Conservation (phyloP, 2,797 vertebrate species). For the Botia kubotai region DNA sequence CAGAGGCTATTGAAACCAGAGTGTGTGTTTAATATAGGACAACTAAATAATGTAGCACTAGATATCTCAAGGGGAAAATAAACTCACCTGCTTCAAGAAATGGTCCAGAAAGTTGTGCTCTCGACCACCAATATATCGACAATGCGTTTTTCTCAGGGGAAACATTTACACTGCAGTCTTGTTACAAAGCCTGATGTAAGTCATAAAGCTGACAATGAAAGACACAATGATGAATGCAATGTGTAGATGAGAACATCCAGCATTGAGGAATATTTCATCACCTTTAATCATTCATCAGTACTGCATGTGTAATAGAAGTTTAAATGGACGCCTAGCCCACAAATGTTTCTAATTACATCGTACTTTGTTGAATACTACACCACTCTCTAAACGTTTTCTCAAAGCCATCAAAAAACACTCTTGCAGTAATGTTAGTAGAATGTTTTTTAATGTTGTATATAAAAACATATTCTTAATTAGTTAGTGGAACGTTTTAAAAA, state of each 20-base stretch:
- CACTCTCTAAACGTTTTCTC: no score
- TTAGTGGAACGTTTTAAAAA: no score
- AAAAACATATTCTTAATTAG: neutral
- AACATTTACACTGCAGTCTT: slow-evolving; percentile 31
- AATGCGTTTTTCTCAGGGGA: slow-evolving; percentile 43
- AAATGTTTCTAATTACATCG: neutral
- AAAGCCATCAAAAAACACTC: no score
- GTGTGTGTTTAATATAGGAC: slow-evolving; percentile 3
- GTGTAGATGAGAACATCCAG: neutral
- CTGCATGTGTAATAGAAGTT: neutral
- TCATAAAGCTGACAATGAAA: slow-evolving; percentile 9
- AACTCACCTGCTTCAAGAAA: slow-evolving; percentile 9
- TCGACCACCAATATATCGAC: slow-evolving; percentile 30
- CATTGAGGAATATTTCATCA: neutral
- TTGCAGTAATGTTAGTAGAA: no score
- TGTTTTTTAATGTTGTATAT: no score
- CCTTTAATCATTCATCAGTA: neutral
- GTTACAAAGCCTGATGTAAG: neutral
- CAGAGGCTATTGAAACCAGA: slow-evolving; percentile 6
- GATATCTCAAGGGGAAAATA: slow-evolving; percentile 22
- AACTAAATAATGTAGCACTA: slow-evolving; percentile 45
- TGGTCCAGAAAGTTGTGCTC: neutral
- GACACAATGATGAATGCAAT: neutral
- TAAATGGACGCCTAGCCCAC: neutral
- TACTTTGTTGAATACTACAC: no score